A percentile compares a stretch with the other conserved stretches of the same genome.
Evolutionary conservation across 2,888 invertebrate species (phyloP).

Genomic region (Fabriciana adippe): DNA sequence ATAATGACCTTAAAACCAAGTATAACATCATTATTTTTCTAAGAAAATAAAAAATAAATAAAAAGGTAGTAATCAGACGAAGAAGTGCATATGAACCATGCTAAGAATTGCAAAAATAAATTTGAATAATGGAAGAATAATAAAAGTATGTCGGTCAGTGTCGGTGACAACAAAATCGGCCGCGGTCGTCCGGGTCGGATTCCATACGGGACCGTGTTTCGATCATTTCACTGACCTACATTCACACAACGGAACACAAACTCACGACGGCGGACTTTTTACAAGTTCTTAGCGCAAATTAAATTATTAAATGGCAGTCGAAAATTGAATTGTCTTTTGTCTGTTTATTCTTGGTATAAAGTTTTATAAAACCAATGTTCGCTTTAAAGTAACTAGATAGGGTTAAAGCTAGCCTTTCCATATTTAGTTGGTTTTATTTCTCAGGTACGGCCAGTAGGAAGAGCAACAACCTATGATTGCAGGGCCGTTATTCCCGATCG

Average conservation of each 20-base stretch:
- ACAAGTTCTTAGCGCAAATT: slow-evolving; percentile 35
- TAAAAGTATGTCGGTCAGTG: slow-evolving; percentile 67
- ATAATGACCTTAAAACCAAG: no score
- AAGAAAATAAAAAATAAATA: no score
- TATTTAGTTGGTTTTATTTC: slow-evolving; percentile 63
- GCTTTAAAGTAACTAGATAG: slow-evolving; percentile 21
- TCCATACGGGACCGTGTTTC: slow-evolving; percentile 77
- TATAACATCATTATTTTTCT: no score
- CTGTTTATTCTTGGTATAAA: not conserved
- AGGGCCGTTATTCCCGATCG: slow-evolving; percentile 78
- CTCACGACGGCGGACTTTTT: slow-evolving; percentile 38
- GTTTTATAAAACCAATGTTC: not conserved
- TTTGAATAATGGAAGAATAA: slow-evolving; percentile 43
- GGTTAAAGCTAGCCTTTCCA: slow-evolving; percentile 51
- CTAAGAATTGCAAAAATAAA: slow-evolving; percentile 9
- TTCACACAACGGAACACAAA: slow-evolving; percentile 53
- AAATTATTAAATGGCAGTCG: slow-evolving; percentile 25
- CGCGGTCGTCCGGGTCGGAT: slow-evolving; percentile 67
- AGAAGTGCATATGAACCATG: no score
- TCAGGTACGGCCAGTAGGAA: slow-evolving; percentile 66
- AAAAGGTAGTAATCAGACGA: no score
- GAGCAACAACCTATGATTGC: slow-evolving; percentile 82
- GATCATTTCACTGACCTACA: slow-evolving; percentile 81
- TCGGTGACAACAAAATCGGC: slow-evolving; percentile 63
- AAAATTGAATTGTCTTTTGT: slow-evolving; percentile 20